Evolutionary conservation across 2,113 vertebrate species (phyloP).

Genomic region (Mola mola): DNA sequence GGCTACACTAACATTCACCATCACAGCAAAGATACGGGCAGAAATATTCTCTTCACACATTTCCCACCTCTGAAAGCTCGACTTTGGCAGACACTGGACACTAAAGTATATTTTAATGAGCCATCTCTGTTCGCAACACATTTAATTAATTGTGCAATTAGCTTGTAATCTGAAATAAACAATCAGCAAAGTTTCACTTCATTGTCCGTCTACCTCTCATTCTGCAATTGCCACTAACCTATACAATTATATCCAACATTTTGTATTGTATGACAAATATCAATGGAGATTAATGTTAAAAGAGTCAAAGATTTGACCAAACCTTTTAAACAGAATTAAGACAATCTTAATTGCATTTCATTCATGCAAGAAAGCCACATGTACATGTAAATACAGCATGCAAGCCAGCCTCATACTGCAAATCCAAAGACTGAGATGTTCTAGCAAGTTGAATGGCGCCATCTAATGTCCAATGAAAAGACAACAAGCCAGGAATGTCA

Average conservation of each 20-base stretch:
- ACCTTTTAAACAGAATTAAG: constrained; percentile 46
- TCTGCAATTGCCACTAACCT: constrained; percentile 10
- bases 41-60: constrained; percentile 22
- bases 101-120: constrained; percentile 11
- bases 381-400: constrained; percentile 27
- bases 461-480: constrained; percentile 71
- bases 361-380: constrained; percentile 42
- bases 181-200: constrained; percentile 26
- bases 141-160: constrained; percentile 15
- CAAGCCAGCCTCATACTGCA: neutral
- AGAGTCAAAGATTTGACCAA: constrained; percentile 36
- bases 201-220: constrained; percentile 10
- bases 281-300: constrained; percentile 33
- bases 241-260: neutral
- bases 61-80: constrained; percentile 21
- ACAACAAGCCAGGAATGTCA: constrained; percentile 25
- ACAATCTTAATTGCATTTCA: constrained; percentile 53
- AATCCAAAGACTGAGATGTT: constrained; percentile 7
- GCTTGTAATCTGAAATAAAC: constrained; percentile 23
- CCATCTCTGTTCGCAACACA: neutral
- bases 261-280: constrained; percentile 13
- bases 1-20: constrained; percentile 35
- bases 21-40: constrained; percentile 10
- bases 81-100: constrained; percentile 4
- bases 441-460: constrained; percentile 78